Conservation (phyloP, 1,140 invertebrate species). For the Drosophila micromelanica region DNA sequence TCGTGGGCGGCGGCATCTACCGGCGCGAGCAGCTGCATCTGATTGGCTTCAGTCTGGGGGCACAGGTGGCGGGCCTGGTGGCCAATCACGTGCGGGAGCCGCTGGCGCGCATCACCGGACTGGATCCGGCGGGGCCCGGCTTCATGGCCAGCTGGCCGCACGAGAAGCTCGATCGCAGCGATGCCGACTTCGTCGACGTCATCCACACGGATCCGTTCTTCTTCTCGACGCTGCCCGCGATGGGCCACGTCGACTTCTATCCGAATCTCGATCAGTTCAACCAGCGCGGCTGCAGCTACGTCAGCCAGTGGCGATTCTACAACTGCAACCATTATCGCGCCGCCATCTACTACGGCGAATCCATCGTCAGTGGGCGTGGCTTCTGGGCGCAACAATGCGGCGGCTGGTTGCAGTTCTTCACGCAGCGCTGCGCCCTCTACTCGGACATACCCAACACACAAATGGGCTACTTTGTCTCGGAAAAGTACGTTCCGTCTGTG, state of each 20-base stretch:
- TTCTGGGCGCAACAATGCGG: constrained; percentile 77
- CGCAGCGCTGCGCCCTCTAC: constrained; percentile 60
- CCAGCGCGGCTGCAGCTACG: constrained; percentile 90
- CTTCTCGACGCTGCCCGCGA: constrained; percentile 86
- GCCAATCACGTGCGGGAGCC: constrained; percentile 67
- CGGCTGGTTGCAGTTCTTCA: constrained; percentile 65
- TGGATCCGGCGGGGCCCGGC: constrained; percentile 79
- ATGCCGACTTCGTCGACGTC: constrained; percentile 91
- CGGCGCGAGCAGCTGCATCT: constrained; percentile 88
- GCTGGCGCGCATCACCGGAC: constrained; percentile 71
- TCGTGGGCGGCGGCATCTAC: constrained; percentile 85
- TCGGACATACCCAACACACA: constrained; percentile 49
- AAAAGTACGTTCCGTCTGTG: constrained; percentile 33
- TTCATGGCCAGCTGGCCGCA: constrained; percentile 52
- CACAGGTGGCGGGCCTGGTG: constrained; percentile 95
- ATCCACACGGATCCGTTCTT: constrained; percentile 90
- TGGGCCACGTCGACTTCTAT: constrained; percentile 92
- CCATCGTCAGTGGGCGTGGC: constrained; percentile 81
- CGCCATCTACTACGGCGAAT: constrained; percentile 86
- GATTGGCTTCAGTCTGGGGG: constrained; percentile 94
- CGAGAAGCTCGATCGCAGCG: constrained; percentile 82
- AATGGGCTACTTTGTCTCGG: constrained; percentile 75
- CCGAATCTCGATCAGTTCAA: constrained; percentile 89
- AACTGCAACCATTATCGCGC: constrained; percentile 86
- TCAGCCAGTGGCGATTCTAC: constrained; percentile 52